Evolutionary conservation across 1,140 invertebrate genomes (phyloP).

Genomic region (Hycleus cichorii): DNA sequence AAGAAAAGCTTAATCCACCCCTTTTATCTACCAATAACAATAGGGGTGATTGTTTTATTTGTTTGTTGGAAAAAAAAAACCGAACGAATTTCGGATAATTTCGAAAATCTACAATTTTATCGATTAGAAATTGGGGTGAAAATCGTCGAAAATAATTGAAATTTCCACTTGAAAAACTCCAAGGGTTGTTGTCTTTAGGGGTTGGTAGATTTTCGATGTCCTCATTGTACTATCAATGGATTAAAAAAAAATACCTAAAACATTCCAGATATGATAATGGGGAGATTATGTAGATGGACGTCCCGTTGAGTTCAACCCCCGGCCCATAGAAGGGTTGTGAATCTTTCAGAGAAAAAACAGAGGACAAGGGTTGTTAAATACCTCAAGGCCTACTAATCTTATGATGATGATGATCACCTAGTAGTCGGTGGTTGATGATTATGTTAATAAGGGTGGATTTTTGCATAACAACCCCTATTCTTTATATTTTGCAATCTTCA

Average conservation of each 20-base stretch:
- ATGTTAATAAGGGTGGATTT: background rate
- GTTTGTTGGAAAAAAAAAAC: too few species aligned
- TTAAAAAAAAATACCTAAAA: background rate
- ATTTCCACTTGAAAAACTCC: too few species aligned
- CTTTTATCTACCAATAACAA: background rate
- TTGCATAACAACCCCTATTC: background rate
- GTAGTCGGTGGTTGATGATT: background rate
- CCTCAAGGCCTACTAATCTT: constrained; percentile 4
- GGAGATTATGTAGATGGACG: constrained; percentile 15
- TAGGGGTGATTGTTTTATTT: too few species aligned
- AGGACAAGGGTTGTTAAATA: constrained; percentile 8
- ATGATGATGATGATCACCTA: background rate
- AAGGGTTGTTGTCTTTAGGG: background rate
- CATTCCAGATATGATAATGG: constrained; percentile 14
- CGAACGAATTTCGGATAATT: too few species aligned
- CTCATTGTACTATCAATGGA: background rate
- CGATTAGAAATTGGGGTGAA: too few species aligned
- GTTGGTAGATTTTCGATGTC: background rate
- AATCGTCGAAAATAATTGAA: too few species aligned
- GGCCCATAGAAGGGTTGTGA: constrained; percentile 1
- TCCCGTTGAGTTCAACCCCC: constrained; percentile 8
- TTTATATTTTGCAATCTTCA: too few species aligned
- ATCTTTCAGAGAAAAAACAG: constrained; percentile 1
- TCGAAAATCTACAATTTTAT: too few species aligned
- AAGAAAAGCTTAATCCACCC: constrained; percentile 9